Percentiles rank a stretch among this genome's conserved stretches.
Conservation (phyloP, 2,113 vertebrate genomes). For the Trematocara macrostoma region DNA sequence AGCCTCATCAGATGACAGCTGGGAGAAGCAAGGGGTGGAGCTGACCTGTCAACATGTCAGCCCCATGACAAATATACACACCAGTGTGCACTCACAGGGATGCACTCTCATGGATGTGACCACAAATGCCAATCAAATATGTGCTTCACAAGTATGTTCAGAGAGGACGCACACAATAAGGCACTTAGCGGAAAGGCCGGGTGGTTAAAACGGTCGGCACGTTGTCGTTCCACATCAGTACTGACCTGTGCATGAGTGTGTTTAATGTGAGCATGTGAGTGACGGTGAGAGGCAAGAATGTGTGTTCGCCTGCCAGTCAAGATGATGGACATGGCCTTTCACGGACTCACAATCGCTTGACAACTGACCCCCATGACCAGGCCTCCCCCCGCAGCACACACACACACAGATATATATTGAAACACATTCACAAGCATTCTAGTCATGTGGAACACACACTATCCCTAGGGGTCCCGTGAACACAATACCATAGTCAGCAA, state of each 20-base stretch:
- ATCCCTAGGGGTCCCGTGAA: slow-evolving; percentile 38
- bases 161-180: background rate
- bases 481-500: slow-evolving; percentile 59
- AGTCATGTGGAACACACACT: slow-evolving; percentile 14
- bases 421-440: slow-evolving; percentile 22
- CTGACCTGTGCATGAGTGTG: background rate
- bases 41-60: slow-evolving; percentile 70
- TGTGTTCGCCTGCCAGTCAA: slow-evolving; percentile 50
- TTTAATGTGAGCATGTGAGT: background rate
- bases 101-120: background rate
- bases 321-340: slow-evolving; percentile 72
- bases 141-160: background rate
- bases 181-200: background rate
- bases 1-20: slow-evolving; percentile 69
- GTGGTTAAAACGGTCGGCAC: background rate
- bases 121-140: slow-evolving; percentile 10
- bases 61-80: slow-evolving; percentile 40
- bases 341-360: slow-evolving; percentile 66
- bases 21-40: slow-evolving; percentile 59
- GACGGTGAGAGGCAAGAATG: background rate
- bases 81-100: background rate
- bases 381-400: background rate
- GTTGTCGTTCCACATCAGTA: slow-evolving; percentile 34
- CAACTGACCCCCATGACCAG: slow-evolving; percentile 52
- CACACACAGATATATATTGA: background rate